Evolutionary conservation across 2,888 invertebrate species (phyloP).

Genomic region (Caenorhabditis macrosperma): DNA sequence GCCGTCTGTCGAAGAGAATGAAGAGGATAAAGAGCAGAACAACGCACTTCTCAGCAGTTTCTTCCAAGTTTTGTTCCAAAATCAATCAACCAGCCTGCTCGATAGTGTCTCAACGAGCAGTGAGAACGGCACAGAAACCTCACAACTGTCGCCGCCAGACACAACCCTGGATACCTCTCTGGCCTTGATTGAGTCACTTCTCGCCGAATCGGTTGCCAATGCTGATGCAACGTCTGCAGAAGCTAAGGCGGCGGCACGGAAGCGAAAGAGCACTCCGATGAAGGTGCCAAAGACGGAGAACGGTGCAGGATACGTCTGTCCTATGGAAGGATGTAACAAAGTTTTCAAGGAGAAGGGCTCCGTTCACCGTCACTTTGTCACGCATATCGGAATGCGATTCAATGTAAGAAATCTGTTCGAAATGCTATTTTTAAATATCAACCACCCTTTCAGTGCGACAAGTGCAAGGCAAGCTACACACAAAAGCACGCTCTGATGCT

Average conservation of each 20-base stretch:
- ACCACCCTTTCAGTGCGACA: constrained; percentile 54
- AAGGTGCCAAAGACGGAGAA: constrained; percentile 55
- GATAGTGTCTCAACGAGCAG: neutral
- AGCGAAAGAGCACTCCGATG: constrained; percentile 50
- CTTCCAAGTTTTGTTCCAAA: constrained; percentile 21
- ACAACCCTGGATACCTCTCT: constrained; percentile 4
- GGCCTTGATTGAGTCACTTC: constrained; percentile 27
- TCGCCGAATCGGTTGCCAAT: constrained; percentile 24
- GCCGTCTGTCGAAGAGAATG: constrained; percentile 6
- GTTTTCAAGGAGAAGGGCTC: constrained; percentile 61
- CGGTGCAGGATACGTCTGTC: constrained; percentile 51
- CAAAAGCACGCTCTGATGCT: constrained; percentile 60
- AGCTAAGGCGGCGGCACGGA: constrained; percentile 3
- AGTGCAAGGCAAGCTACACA: constrained; percentile 57
- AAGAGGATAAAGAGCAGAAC: constrained; percentile 8
- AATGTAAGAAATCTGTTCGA: constrained; percentile 52
- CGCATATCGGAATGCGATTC: constrained; percentile 60
- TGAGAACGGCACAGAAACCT: constrained; percentile 11
- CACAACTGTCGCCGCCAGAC: constrained; percentile 34
- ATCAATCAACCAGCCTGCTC: neutral
- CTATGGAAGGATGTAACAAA: constrained; percentile 61
- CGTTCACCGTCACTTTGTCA: constrained; percentile 56
- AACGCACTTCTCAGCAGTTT: neutral
- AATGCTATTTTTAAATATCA: neutral
- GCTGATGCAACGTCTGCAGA: constrained; percentile 23